Conservation (phyloP, 2,797 vertebrate species). For the Myripristis murdjan region DNA sequence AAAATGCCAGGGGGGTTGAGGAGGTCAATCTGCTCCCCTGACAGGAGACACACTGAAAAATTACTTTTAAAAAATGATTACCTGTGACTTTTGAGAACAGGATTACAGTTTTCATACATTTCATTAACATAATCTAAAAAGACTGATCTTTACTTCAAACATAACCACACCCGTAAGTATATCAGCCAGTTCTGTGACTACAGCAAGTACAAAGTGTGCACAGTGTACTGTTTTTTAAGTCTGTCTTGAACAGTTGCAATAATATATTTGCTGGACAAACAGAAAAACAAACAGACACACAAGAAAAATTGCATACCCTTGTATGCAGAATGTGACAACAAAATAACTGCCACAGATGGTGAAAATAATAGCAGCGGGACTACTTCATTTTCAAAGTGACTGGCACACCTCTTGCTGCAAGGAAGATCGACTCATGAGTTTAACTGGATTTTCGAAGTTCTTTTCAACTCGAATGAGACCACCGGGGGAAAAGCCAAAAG, state of each 20-base stretch:
- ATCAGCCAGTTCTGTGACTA: neutral
- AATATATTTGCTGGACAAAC: conserved; percentile 8
- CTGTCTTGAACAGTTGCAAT: conserved; percentile 23
- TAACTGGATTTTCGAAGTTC: conserved; percentile 4
- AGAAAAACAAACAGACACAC: conserved; percentile 10
- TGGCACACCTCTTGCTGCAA: conserved; percentile 13
- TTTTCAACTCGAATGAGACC: conserved; percentile 32
- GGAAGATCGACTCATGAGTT: neutral
- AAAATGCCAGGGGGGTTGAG: conserved; percentile 42
- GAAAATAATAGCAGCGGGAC: neutral
- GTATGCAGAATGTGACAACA: conserved; percentile 33
- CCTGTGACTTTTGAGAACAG: conserved; percentile 20
- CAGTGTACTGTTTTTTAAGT: conserved; percentile 15
- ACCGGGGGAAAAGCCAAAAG: conserved; percentile 16
- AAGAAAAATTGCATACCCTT: neutral
- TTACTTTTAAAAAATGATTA: conserved; percentile 29
- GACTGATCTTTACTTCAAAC: conserved; percentile 9
- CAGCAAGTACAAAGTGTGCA: conserved; percentile 1
- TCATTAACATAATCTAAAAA: conserved; percentile 1
- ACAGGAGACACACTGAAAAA: conserved; percentile 8
- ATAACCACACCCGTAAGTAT: too few species aligned
- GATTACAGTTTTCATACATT: conserved; percentile 31
- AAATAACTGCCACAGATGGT: neutral
- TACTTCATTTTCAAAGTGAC: conserved; percentile 4
- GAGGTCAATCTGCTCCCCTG: conserved; percentile 55